Evolutionary conservation across 2,113 vertebrate species (phyloP).

Genomic region (Gymnobelideus leadbeateri): DNA sequence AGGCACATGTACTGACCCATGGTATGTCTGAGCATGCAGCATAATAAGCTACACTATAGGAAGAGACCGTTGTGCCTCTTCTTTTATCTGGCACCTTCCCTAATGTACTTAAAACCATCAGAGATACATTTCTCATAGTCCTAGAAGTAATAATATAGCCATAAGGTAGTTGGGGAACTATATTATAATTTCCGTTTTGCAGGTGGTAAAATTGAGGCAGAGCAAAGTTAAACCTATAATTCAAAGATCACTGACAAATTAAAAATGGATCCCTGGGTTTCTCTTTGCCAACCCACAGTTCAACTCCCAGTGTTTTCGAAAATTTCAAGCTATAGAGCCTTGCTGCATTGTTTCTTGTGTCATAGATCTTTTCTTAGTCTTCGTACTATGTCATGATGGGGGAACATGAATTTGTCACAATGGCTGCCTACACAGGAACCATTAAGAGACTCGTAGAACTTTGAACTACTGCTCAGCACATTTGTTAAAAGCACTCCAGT

Average conservation of each 20-base stretch:
- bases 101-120: neutral
- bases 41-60: neutral
- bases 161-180: neutral
- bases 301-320: neutral
- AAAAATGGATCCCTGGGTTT: neutral
- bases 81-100: neutral
- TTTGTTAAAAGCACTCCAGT: slow-evolving; percentile 2
- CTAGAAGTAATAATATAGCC: neutral
- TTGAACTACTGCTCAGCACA: neutral
- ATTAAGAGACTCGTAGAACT: neutral
- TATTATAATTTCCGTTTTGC: neutral
- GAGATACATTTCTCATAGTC: neutral
- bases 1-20: neutral
- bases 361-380: neutral
- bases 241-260: neutral
- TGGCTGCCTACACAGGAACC: neutral
- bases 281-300: slow-evolving; percentile 7
- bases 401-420: neutral
- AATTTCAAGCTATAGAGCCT: neutral
- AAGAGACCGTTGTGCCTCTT: neutral
- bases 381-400: neutral
- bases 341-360: neutral
- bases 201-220: neutral
- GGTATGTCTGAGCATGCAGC: neutral
- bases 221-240: neutral